phyloP scores from a whole-genome alignment of 2,888 invertebrate species.

The Sarcophaga rosellei region DNA sequence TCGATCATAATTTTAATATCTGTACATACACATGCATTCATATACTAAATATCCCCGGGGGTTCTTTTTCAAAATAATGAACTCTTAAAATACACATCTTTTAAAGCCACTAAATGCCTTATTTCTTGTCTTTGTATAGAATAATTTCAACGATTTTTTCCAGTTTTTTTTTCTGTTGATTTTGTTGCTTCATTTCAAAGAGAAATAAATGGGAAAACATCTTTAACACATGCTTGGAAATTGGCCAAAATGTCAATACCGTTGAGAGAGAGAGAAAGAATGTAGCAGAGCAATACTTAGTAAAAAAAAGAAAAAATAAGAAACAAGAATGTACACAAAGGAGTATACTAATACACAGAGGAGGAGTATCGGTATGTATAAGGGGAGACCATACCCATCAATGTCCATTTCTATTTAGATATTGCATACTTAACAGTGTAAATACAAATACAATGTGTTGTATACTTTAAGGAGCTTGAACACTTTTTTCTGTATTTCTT shows the following conservation, averaged over 20 bases:
- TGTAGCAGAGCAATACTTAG: slow-evolving; percentile 41
- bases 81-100: slow-evolving; percentile 17
- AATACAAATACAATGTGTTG: slow-evolving; percentile 45
- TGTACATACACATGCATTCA: slow-evolving; percentile 1
- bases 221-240: slow-evolving; percentile 75
- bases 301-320: background rate
- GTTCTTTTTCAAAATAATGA: slow-evolving; percentile 60
- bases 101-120: slow-evolving; percentile 44
- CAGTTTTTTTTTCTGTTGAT: slow-evolving; percentile 2
- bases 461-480: slow-evolving; percentile 43
- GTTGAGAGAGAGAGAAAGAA: slow-evolving; percentile 68
- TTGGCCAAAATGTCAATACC: slow-evolving; percentile 79
- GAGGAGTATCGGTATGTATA: background rate
- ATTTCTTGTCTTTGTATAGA: slow-evolving; percentile 22
- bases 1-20: slow-evolving; percentile 52
- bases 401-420: slow-evolving; percentile 62
- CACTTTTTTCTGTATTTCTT: slow-evolving; percentile 8
- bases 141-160: background rate
- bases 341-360: slow-evolving; percentile 6
- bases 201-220: slow-evolving; percentile 52
- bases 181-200: slow-evolving; percentile 6
- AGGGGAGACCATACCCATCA: slow-evolving; percentile 48
- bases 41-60: slow-evolving; percentile 54
- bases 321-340: slow-evolving; percentile 8
- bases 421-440: slow-evolving; percentile 44